Evolutionary conservation across 2,888 invertebrate species (phyloP).

Genomic region (Amiota minor): DNA sequence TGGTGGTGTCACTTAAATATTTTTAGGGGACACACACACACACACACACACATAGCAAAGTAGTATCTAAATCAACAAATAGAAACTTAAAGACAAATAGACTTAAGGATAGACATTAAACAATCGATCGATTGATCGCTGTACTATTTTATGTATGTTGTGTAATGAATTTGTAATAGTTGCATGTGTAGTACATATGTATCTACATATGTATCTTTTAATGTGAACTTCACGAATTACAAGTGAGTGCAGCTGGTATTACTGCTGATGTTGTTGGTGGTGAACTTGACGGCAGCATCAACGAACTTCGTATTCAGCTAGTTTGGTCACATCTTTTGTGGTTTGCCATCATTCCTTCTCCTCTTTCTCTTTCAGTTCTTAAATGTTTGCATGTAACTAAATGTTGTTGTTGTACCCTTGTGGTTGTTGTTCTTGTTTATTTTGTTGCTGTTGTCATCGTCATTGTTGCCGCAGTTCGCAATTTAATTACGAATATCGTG

Average conservation of each 20-base stretch:
- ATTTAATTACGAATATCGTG: slow-evolving; percentile 51
- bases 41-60: neutral
- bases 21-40: neutral
- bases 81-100: neutral
- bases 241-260: slow-evolving; percentile 6
- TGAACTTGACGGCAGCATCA: too few species aligned
- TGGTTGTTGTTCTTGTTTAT: slow-evolving; percentile 6
- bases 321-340: slow-evolving; percentile 18
- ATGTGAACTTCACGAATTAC: neutral
- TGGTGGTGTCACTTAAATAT: neutral
- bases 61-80: neutral
- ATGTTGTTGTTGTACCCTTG: slow-evolving; percentile 44
- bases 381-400: slow-evolving; percentile 26
- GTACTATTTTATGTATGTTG: slow-evolving; percentile 19
- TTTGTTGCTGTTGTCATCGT: slow-evolving; percentile 1
- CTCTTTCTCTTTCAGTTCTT: neutral
- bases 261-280: too few species aligned
- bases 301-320: neutral
- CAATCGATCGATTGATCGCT: slow-evolving; percentile 33
- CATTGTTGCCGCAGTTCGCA: slow-evolving; percentile 37
- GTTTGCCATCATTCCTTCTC: neutral
- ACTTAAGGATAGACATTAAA: slow-evolving; percentile 52
- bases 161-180: slow-evolving; percentile 65
- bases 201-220: too few species aligned
- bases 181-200: slow-evolving; percentile 57